Base-by-base conservation (phyloP, 2,797 vertebrate genomes). In the Pseudochirops cupreus region DNA sequence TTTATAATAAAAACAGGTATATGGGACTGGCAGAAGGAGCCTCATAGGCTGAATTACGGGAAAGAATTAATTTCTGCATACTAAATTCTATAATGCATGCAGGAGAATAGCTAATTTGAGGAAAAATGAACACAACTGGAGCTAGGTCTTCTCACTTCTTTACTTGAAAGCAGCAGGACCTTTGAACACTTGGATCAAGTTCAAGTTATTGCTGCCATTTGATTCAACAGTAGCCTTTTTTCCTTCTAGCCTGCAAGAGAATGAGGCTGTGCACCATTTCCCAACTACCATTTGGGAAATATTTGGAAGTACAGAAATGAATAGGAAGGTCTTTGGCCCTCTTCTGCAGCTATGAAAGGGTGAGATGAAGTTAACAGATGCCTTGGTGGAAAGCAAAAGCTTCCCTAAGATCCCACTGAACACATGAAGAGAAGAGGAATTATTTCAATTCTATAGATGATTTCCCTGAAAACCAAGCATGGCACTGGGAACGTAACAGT, bases 231-330 rank as follows among this genome's bases (percentile, higher is more conserved):
- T 95, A 33, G 92, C 96, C 92, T n/a, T 92, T 91, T 96, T 93
- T 91, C 95, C 94, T 96, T 97, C 97, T 97, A 95, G 97, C 98
- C 97, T 96, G 96, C 39, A 97, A 97, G 96, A 95, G 56, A 91
- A 67, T 97, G 97, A 97, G 95, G 14, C 94, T 95, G 94, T 93
- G 90, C 0, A 93, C 67, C 93, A 97, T 0, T 2, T 96, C 95
- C 93, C 87, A 46, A 91, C 95, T 97, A 94, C 95, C 82, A 57
- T 14, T 82, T 97, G 97, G 98, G 95, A 96, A 97, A 89, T 59
- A 90, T 58, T 58, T 33, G 96, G 93, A 92, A 50, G 62, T 52
- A 52, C n/a, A 33, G 96, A 56, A 57, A 97, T 96, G 94, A 87
- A 96, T 13, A 95, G 57, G 95, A 97, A 97, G 91, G 91, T 62